Evolutionary conservation across 1,140 invertebrate genomes (phyloP), one percentile per base, ranked within the genome.

Genomic region (Drosophila pectinifera): DNA sequence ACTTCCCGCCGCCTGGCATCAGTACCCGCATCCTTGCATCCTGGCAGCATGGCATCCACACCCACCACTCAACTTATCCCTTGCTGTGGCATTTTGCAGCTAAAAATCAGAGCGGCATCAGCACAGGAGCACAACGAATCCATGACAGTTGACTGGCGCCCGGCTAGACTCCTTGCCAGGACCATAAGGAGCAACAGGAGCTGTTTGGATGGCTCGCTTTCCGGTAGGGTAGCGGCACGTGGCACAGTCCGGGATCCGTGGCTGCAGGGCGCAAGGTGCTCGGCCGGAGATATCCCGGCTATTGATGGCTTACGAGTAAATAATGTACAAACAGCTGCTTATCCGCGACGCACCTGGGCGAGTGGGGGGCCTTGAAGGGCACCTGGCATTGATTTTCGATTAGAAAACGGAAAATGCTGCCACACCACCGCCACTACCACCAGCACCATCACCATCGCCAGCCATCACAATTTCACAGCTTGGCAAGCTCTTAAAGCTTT

Each of bases 271-370:
- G 36, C 26, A 48, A 51, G 69, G 42, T 43, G 28, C 22, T 13
- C 43, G 46, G 56, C 41, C 14, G 45, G 49, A 70, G 67, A 70
- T 70, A 70, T 57, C 22, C 34, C n/a, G 64, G 64, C 73, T 89
- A 89, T 89, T 80, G 84, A 89, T 89, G 85, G 77, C 80, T 89
- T 89, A 89, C 80, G 80, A 84, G 84, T 89, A 89, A 89, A 89
- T 89, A 89, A 89, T 89, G 85, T 89, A 89, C 85, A 89, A 89
- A 89, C 84, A 89, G 80, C 84, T 89, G 84, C 84, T 89, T 84
- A 84, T 89, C 73, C 84, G 57, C 80, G 49, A 73, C 65, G 73
- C 62, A 61, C 31, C 39, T 10, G 16, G 24, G 11, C 1, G 36
- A 8, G n/a, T 20, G 8, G 22, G 38, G 22, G 16, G 31, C n/a